Evolutionary conservation across 23 tunicate species (phyloP).

Genomic region (Phallusia fumigata): DNA sequence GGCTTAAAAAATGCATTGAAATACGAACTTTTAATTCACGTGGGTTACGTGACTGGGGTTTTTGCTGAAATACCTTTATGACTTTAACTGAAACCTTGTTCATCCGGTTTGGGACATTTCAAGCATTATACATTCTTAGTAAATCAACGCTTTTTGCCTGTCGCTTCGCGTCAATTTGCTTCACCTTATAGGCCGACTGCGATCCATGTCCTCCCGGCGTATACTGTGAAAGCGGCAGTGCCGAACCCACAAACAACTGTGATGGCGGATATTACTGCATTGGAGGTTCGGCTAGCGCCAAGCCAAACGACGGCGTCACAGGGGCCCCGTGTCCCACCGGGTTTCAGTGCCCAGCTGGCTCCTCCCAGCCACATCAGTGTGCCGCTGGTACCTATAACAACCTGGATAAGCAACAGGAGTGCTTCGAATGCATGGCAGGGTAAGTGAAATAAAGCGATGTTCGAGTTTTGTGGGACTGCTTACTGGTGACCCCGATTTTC

Average conservation of each 20-base stretch:
- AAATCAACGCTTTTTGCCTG: too few species aligned
- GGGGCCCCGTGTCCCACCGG: constrained; percentile 94
- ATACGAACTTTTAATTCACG: too few species aligned
- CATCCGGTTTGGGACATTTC: too few species aligned
- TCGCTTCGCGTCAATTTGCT: too few species aligned
- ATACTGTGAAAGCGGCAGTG: constrained; percentile 60
- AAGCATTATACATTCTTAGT: too few species aligned
- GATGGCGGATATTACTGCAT: constrained; percentile 79
- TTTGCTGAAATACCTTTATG: too few species aligned
- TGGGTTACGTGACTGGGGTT: too few species aligned
- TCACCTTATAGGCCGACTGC: constrained; percentile 47
- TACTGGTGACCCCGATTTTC: too few species aligned
- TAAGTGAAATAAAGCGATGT: constrained; percentile 13
- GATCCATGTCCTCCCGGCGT: constrained; percentile 59
- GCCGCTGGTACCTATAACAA: constrained; percentile 78
- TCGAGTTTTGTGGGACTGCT: too few species aligned
- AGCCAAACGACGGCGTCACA: constrained; percentile 36
- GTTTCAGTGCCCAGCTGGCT: constrained; percentile 64
- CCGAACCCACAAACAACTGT: constrained; percentile 81
- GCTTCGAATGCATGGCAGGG: constrained; percentile 80
- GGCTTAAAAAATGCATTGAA: too few species aligned
- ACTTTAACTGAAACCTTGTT: too few species aligned
- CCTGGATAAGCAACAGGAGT: constrained; percentile 43
- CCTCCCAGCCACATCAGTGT: constrained; percentile 69
- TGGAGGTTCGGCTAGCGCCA: constrained; percentile 38